Conservation (phyloP, 2,113 vertebrate genomes). For the Myotis davidii region DNA sequence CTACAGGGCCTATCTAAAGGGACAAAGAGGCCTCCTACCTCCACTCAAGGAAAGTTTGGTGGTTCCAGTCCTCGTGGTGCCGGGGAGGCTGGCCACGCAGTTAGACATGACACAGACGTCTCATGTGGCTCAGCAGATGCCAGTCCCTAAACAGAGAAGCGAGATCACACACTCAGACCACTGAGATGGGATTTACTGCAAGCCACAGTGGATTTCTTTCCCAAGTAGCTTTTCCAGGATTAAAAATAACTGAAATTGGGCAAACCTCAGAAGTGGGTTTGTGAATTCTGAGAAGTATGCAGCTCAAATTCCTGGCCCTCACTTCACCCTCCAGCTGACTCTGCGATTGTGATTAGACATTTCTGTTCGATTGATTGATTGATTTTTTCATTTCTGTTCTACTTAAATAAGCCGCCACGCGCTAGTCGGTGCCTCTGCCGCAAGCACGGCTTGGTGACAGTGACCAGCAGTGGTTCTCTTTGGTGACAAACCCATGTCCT, state of each 20-base stretch:
- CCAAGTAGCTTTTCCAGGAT: background rate
- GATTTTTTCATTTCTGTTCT: background rate
- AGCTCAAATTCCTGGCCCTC: background rate
- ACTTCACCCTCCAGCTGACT: background rate
- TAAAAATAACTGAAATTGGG: slow-evolving; percentile 19
- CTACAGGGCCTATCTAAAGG: background rate
- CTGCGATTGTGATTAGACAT: background rate
- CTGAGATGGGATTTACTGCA: background rate
- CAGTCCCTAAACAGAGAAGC: background rate
- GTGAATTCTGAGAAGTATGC: background rate
- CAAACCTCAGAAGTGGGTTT: background rate
- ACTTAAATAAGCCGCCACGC: background rate
- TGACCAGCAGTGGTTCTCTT: background rate
- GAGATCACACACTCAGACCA: background rate
- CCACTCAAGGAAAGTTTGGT: background rate
- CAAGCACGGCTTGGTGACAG: background rate
- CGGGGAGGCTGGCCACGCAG: background rate
- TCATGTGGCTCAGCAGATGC: background rate
- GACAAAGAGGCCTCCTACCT: background rate
- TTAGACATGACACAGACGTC: background rate
- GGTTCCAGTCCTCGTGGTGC: background rate
- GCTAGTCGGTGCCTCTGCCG: background rate
- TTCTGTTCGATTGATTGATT: background rate
- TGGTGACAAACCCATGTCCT: background rate
- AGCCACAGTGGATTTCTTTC: background rate